A percentile compares a stretch with the other conserved stretches of the same genome.
phyloP scores from a whole-genome alignment of 2,113 vertebrate species.

The Pygoscelis adeliae region DNA sequence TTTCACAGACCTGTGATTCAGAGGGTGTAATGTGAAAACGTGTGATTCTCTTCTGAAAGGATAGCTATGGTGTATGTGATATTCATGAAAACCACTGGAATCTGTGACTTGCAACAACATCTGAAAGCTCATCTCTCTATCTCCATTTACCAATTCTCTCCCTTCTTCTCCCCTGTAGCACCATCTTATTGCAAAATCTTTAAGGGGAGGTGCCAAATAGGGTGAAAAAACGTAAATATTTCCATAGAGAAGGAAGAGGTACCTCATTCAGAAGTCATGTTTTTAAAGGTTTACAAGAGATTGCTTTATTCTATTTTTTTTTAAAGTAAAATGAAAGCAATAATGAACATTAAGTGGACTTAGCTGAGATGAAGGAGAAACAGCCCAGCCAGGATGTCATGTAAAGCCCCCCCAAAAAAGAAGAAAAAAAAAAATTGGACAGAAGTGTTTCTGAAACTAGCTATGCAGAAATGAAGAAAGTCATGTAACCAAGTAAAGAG shows the following conservation, averaged over 20 bases:
- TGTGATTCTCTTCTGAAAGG: not conserved
- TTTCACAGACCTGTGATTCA: not conserved
- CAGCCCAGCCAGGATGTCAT: not conserved
- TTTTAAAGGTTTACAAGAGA: not conserved
- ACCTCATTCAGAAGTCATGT: not conserved
- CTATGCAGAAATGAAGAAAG: not conserved
- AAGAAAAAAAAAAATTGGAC: not conserved
- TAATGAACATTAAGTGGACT: not conserved
- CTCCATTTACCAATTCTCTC: not conserved
- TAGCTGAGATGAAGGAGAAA: not conserved
- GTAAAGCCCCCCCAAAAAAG: not conserved
- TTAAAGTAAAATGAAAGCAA: not conserved
- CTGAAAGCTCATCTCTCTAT: not conserved
- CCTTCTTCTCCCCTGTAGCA: not conserved
- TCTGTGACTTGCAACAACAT: not conserved
- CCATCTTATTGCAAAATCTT: not conserved
- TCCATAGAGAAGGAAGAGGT: not conserved
- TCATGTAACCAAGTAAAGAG: conserved; percentile 41
- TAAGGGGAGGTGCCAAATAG: not conserved
- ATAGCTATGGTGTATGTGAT: not conserved
- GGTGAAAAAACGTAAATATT: not conserved
- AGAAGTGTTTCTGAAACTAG: conserved; percentile 1
- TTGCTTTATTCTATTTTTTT: not conserved
- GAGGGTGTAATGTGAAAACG: not conserved
- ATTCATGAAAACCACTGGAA: not conserved